Percentiles rank a stretch among this genome's conserved stretches.
Conservation (phyloP, 2,797 vertebrate species). For the Lacerta agilis region DNA sequence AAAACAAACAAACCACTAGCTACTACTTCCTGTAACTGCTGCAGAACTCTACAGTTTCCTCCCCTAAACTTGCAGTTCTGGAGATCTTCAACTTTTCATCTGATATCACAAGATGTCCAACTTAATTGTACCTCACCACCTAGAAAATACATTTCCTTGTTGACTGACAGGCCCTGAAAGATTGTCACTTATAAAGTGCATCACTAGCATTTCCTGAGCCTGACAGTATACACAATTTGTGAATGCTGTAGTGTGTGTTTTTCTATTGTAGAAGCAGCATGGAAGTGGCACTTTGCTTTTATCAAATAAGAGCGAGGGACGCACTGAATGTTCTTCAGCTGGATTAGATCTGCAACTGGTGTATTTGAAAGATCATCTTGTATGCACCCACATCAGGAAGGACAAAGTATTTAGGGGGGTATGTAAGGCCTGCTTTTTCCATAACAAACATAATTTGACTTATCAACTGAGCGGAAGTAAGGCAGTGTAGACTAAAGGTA, state of each 20-base stretch:
- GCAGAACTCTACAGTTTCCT: constrained; percentile 40
- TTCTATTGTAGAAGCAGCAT: constrained; percentile 44
- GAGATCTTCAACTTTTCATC: constrained; percentile 50
- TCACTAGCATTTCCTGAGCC: constrained; percentile 69
- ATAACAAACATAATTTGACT: not conserved
- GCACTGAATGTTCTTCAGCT: not conserved
- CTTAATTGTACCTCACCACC: constrained; percentile 69
- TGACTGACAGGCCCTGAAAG: constrained; percentile 68
- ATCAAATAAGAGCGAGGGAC: constrained; percentile 1
- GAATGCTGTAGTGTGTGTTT: constrained; percentile 31
- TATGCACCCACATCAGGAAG: no score
- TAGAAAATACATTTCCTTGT: constrained; percentile 65
- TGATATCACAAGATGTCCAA: constrained; percentile 60
- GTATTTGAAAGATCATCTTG: not conserved
- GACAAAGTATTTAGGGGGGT: not conserved
- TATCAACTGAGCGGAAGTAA: not conserved
- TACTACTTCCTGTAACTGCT: not conserved
- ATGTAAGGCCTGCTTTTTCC: not conserved
- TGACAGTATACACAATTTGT: constrained; percentile 58
- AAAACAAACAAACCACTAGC: not conserved
- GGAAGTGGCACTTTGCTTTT: constrained; percentile 26
- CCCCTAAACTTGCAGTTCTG: constrained; percentile 49
- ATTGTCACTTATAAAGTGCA: constrained; percentile 65
- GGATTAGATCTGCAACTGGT: not conserved
- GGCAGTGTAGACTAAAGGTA: not conserved